Base-by-base conservation (phyloP, 2,888 invertebrate species). In the Rhaphigaster nebulosa region DNA sequence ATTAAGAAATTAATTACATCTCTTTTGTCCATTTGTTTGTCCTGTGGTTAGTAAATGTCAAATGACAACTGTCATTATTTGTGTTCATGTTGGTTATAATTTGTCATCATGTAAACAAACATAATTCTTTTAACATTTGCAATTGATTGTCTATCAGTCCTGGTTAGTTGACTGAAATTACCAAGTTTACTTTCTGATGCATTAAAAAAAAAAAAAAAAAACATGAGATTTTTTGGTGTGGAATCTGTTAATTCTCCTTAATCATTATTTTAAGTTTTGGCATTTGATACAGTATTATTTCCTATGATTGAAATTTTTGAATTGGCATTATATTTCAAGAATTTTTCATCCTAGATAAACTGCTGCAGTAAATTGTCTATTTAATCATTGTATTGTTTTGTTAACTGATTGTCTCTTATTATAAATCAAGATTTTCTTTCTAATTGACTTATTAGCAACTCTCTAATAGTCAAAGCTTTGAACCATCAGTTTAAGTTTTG, bases 11-110 rank as follows among this genome's bases (percentile, higher is more conserved):
- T 20, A 8, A 0, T 15, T n/a, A 1, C 13, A 65, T 65, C 65
- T 29, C 2, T 29, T 29, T 1, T 29, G 6, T 70, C 20, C 6
- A 70, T 20, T 70, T 34, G 70, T 70, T 20, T n/a, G 34, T 70
- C 6, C 18, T 34, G 18, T 34, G 34, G 34, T 34, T 70, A 4
- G 34, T 34, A 34, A 70, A 34, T 34, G 18, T 34, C 34, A 70
- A 70, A 34, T 70, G 70, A 70, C 70, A 70, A 70, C 70, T 70
- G 70, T 70, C 70, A 70, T 34, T 29, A 10, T 65, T 70, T 70
- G 20, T 70, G 60, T 60, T n/a, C 60, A 60, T n/a, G 20, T 38
- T 4, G 13, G 6, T 4, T 70, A 3, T 70, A 8, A 29, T 34
- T 70, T 70, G 5, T 70, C 5, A 15, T 65, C 65, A 65, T 70